Conservation (phyloP, 2,113 vertebrate species). For the Entomyzon cyanotis region DNA sequence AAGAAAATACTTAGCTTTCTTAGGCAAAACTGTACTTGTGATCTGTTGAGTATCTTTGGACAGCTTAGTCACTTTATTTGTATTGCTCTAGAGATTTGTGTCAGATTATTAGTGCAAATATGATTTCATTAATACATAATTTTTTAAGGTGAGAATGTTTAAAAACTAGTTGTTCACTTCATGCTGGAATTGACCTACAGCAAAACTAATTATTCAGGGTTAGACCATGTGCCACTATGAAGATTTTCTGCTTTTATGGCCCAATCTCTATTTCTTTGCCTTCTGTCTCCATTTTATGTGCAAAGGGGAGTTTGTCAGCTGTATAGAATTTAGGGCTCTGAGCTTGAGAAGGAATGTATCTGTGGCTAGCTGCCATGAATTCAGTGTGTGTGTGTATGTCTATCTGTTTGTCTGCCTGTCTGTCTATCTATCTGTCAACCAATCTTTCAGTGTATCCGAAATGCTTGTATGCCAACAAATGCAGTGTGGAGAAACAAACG, state of each 20-base stretch:
- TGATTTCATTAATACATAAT: background rate
- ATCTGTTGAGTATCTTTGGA: background rate
- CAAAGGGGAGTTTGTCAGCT: background rate
- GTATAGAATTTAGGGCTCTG: background rate
- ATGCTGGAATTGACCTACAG: background rate
- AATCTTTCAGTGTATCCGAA: background rate
- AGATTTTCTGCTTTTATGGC: background rate
- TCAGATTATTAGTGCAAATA: background rate
- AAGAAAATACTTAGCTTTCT: background rate
- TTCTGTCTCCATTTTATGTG: rapidly evolving
- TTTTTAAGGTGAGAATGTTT: background rate
- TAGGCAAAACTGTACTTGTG: background rate
- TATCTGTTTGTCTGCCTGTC: too few relatives aligned
- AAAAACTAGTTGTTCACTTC: background rate
- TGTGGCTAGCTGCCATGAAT: background rate
- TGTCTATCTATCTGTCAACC: too few relatives aligned
- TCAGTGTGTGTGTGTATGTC: too few relatives aligned
- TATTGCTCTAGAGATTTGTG: background rate
- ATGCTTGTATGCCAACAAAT: background rate
- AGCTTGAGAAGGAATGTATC: background rate
- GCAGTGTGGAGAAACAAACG: background rate
- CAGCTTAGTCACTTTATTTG: background rate
- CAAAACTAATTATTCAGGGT: background rate
- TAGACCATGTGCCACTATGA: background rate
- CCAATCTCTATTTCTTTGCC: background rate